A percentile compares a stretch with the other conserved stretches of the same genome.
Evolutionary conservation across 2,797 vertebrate species (phyloP).

Genomic region (Cacajao melanocephalus): DNA sequence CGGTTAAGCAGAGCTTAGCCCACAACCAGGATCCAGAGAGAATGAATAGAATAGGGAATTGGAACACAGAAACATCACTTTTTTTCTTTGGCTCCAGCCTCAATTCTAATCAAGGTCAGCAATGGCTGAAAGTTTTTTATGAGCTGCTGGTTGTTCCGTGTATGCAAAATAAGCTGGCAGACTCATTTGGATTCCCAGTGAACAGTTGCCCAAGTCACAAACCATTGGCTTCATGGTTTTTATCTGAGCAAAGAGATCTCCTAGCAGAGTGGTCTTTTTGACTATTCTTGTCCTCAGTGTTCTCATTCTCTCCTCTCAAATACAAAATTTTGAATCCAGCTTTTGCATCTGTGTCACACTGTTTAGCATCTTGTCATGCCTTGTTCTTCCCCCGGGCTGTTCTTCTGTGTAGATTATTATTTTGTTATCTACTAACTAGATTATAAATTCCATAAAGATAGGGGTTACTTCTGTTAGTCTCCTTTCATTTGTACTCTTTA

Average conservation of each 20-base stretch:
- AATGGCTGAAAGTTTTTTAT: slow-evolving; percentile 40
- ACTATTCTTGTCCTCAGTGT: not conserved
- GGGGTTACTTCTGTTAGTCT: not conserved
- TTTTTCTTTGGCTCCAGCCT: not conserved
- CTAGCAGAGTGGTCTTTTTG: not conserved
- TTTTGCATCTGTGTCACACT: not conserved
- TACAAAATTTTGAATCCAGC: too few relatives aligned
- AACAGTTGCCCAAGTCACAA: slow-evolving; percentile 65
- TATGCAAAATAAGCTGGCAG: slow-evolving; percentile 43
- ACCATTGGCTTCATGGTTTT: slow-evolving; percentile 56
- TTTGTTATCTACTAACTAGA: not conserved
- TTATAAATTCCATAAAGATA: not conserved
- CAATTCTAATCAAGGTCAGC: slow-evolving; percentile 53
- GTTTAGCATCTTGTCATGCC: not conserved
- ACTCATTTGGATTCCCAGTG: slow-evolving; percentile 28
- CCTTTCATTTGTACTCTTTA: not conserved
- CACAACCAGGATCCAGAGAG: not conserved
- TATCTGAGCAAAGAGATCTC: slow-evolving; percentile 47
- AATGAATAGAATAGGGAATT: not conserved
- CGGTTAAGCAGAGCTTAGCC: not conserved
- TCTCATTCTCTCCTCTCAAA: not conserved
- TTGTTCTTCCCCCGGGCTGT: not conserved
- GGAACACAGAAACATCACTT: not conserved
- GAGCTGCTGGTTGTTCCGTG: not conserved
- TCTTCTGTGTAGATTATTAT: not conserved